phyloP scores from a whole-genome alignment of 2,888 invertebrate genomes.

The Drepana falcataria region DNA sequence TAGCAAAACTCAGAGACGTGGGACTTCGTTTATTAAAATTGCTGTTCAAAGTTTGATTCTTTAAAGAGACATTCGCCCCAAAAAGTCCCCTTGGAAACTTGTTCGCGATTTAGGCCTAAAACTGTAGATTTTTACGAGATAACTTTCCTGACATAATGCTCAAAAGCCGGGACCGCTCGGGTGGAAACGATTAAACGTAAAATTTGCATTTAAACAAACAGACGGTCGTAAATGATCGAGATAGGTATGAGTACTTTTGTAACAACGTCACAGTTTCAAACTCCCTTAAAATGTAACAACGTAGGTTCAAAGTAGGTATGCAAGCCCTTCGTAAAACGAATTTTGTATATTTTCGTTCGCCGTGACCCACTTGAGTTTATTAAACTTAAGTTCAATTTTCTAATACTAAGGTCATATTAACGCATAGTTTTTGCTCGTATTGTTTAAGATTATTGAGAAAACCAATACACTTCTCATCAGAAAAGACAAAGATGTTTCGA shows the following conservation, averaged over 20 bases:
- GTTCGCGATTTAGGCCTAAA: conserved; percentile 52
- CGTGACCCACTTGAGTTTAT: not conserved
- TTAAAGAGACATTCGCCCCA: conserved; percentile 42
- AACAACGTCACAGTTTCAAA: conserved; percentile 29
- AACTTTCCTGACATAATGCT: conserved; percentile 57
- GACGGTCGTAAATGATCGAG: conserved; percentile 33
- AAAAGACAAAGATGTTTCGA: too few relatives aligned
- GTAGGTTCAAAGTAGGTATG: not conserved
- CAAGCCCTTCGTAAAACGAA: not conserved
- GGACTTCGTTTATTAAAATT: conserved; percentile 56
- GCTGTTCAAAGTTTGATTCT: conserved; percentile 43
- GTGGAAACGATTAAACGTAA: conserved; percentile 47
- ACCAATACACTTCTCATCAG: too few relatives aligned
- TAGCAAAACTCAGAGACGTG: conserved; percentile 29
- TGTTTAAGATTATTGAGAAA: too few relatives aligned
- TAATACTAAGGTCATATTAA: too few relatives aligned
- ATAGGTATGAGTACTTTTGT: conserved; percentile 29
- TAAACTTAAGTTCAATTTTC: too few relatives aligned
- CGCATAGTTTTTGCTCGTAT: too few relatives aligned
- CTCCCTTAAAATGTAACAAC: conserved; percentile 23
- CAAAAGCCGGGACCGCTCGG: conserved; percentile 31
- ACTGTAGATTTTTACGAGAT: conserved; percentile 57
- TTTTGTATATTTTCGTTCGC: not conserved
- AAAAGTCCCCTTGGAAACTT: conserved; percentile 45
- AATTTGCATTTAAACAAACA: conserved; percentile 52